Evolutionary conservation across 2,113 vertebrate species (phyloP).

Genomic region (Tragulus kanchil): DNA sequence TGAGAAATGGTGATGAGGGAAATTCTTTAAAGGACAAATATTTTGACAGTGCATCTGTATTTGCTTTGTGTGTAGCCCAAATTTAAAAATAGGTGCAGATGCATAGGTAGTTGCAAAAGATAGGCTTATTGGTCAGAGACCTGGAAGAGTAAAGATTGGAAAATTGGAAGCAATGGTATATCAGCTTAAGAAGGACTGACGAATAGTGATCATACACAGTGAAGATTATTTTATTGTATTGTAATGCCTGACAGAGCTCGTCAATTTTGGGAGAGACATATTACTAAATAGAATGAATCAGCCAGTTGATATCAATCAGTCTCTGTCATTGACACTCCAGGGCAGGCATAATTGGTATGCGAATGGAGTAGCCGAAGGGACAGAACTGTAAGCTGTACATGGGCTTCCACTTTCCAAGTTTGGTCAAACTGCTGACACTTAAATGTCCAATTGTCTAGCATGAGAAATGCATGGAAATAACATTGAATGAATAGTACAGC

Average conservation of each 20-base stretch:
- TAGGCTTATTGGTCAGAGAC: background rate
- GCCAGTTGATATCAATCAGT: background rate
- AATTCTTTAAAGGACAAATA: background rate
- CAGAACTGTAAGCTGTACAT: background rate
- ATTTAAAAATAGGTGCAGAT: background rate
- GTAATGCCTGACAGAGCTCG: background rate
- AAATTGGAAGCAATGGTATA: background rate
- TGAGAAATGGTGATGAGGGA: background rate
- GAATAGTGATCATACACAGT: background rate
- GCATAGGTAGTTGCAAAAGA: background rate
- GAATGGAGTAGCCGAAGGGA: background rate
- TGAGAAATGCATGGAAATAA: background rate
- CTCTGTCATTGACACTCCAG: background rate
- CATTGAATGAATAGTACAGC: background rate
- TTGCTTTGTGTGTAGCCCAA: background rate
- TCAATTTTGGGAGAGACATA: background rate
- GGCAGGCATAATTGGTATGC: fast-evolving
- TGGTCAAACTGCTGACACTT: background rate
- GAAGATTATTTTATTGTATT: background rate
- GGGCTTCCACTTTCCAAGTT: background rate
- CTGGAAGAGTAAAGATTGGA: background rate
- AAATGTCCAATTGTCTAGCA: background rate
- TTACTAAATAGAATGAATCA: background rate
- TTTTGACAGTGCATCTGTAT: background rate
- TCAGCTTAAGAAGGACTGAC: background rate